Evolutionary conservation across 2,888 invertebrate genomes (phyloP).

Genomic region (Steinernema carpocapsae): DNA sequence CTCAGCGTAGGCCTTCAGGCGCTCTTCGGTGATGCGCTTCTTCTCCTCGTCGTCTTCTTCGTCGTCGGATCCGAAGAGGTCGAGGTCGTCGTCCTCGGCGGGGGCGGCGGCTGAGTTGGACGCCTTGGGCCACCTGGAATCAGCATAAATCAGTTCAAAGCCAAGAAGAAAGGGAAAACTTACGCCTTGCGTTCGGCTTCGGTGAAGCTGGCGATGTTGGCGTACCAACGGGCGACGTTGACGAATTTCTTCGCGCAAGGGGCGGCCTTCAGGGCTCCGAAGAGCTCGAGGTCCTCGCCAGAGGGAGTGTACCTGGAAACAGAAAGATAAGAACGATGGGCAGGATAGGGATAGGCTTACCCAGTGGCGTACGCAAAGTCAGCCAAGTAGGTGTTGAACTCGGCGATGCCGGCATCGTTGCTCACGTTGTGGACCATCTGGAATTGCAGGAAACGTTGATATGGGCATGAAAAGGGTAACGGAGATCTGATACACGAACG

Average conservation of each 20-base stretch:
- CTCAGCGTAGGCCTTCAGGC: constrained; percentile 46
- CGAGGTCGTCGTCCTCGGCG: constrained; percentile 48
- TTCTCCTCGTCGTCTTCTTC: constrained; percentile 62
- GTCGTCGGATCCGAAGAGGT: constrained; percentile 67
- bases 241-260: constrained; percentile 51
- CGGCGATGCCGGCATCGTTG: constrained; percentile 21
- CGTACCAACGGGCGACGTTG: constrained; percentile 65
- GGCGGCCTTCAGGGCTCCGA: constrained; percentile 1
- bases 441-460: no score
- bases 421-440: constrained; percentile 20
- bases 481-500: no score
- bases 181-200: constrained; percentile 46
- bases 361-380: background rate
- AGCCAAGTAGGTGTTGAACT: constrained; percentile 7
- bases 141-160: constrained; percentile 14
- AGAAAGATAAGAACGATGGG: no score
- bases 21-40: constrained; percentile 51
- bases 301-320: background rate
- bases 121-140: constrained; percentile 51
- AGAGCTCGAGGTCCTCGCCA: background rate
- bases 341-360: no score
- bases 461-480: no score
- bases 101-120: constrained; percentile 44
- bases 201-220: constrained; percentile 60
- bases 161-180: background rate